Percentiles rank a stretch among this genome's conserved stretches.
Conservation (phyloP, 2,888 invertebrate species). For the Steinernema hermaphroditum region DNA sequence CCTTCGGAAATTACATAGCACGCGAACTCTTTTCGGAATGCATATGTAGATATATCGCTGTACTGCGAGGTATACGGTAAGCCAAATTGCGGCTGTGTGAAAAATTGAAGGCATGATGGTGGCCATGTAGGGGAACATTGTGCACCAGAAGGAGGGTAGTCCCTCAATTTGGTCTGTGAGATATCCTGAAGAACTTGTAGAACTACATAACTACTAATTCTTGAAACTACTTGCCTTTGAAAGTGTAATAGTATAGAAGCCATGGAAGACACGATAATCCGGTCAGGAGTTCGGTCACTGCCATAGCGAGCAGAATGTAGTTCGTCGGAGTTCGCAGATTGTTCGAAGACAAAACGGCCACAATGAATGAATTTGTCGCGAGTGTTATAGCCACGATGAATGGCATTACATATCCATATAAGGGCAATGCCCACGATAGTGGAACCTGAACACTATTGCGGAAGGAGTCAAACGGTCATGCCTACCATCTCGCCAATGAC, state of each 20-base stretch:
- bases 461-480: too few species aligned
- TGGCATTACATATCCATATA: slow-evolving; percentile 65
- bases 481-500: slow-evolving; percentile 49
- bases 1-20: slow-evolving; percentile 72
- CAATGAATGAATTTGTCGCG: slow-evolving; percentile 62
- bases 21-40: slow-evolving; percentile 83
- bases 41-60: slow-evolving; percentile 94
- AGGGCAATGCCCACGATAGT: slow-evolving; percentile 58
- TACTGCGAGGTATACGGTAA: slow-evolving; percentile 84
- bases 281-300: slow-evolving; percentile 58
- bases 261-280: slow-evolving; percentile 63
- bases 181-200: slow-evolving; percentile 52
- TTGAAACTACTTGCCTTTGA: slow-evolving; percentile 47
- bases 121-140: slow-evolving; percentile 71
- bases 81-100: slow-evolving; percentile 90
- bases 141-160: slow-evolving; percentile 63
- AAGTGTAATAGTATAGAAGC: slow-evolving; percentile 65
- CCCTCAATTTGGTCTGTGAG: slow-evolving; percentile 50
- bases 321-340: slow-evolving; percentile 64
- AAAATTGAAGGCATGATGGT: slow-evolving; percentile 78
- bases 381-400: slow-evolving; percentile 58
- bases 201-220: not conserved
- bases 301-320: slow-evolving; percentile 63
- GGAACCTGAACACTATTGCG: slow-evolving; percentile 58
- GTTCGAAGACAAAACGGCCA: slow-evolving; percentile 59